These are phyloP conservation scores for Montipora capitata DNA, from an alignment of 92 coral and sea anemone species.

Conservation along the genomic window DNA sequence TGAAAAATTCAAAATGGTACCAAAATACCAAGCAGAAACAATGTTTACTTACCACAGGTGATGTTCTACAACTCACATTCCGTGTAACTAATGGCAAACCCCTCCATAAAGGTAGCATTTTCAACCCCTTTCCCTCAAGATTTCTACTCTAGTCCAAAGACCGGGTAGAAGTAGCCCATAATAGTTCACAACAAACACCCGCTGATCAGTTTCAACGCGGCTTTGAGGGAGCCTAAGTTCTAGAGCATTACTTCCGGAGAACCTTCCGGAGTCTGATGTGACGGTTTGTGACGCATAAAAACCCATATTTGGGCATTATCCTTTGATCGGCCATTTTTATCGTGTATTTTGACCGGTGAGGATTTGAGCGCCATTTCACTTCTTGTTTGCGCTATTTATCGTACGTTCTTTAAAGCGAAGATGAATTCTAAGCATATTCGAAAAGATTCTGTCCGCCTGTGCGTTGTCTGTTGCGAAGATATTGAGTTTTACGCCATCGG, in stretches of 20 bases:
- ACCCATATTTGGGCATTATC: slow-evolving; percentile 39
- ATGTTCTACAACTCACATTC: slow-evolving; percentile 66
- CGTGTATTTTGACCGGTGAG: background rate
- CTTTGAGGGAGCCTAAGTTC: background rate
- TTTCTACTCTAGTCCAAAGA: background rate
- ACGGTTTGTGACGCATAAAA: slow-evolving; percentile 44
- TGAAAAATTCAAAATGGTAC: background rate
- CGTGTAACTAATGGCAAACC: slow-evolving; percentile 76
- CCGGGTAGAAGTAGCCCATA: slow-evolving; percentile 80
- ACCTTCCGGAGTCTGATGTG: slow-evolving; percentile 45
- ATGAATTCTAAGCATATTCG: slow-evolving; percentile 75
- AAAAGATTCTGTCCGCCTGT: slow-evolving; percentile 75
- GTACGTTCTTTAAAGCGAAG: background rate
- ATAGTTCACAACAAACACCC: slow-evolving; percentile 48
- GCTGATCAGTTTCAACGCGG: slow-evolving; percentile 63
- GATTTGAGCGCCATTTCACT: slow-evolving; percentile 3
- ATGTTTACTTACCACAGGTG: slow-evolving; percentile 75
- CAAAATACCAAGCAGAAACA: background rate
- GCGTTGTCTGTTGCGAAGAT: slow-evolving; percentile 98
- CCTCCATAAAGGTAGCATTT: slow-evolving; percentile 85
- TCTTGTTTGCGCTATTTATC: background rate
- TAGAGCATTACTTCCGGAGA: background rate
- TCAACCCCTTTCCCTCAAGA: slow-evolving; percentile 16
- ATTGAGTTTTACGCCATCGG: slow-evolving; percentile 92
- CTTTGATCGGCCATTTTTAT: slow-evolving; percentile 32